Base-by-base conservation (phyloP, 2,888 invertebrate genomes). In the Dicycla oo region DNA sequence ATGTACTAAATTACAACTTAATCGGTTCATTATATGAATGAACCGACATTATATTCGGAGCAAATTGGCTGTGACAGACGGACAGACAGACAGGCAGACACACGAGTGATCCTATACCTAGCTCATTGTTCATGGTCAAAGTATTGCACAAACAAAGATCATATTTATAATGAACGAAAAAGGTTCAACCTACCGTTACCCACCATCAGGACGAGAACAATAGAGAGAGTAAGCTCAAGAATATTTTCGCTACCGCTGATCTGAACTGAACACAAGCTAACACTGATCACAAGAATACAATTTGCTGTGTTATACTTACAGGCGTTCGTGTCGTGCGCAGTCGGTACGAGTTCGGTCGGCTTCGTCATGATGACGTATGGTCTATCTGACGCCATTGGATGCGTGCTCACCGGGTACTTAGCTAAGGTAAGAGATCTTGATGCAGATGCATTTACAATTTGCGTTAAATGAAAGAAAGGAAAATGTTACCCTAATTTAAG, bases 321-420 rank as follows among this genome's bases (percentile, higher is more conserved):
- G 97, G 95, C 96, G 26, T 97, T 96, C 84, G 96, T 97, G 11
- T 96, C 97, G 0, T 97, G 97, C 69, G 95, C 96, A 0, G 94
- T 96, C 79, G 97, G 97, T 0, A 97, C 97, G 0, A 96, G 97
- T 23, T 96, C 97, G 60, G 97, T 98, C 1, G 97, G 98, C 0
- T 97, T 97, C 86, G 97, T 97, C 18, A 97, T 97, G 97, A 97
- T 97, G 89, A 96, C 97, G 47, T 97, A 96, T 84, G 97, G 97
- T 0, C 88, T 97, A 0, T 95, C 96, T 1, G 97, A 97, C 74
- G 97, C 97, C 0, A 81, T 97, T 4, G 97, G 97, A 34, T 97
- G 97, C 40, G 91, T 94, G 13, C 81, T 94, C 64, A 94, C 94
- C 3, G 94, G 95, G 38, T 94, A 94, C 73, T 63, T 95, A 38